These are phyloP conservation scores for Dipodomys spectabilis DNA, from an alignment of 2,113 vertebrate species.

Conservation along the genomic window DNA sequence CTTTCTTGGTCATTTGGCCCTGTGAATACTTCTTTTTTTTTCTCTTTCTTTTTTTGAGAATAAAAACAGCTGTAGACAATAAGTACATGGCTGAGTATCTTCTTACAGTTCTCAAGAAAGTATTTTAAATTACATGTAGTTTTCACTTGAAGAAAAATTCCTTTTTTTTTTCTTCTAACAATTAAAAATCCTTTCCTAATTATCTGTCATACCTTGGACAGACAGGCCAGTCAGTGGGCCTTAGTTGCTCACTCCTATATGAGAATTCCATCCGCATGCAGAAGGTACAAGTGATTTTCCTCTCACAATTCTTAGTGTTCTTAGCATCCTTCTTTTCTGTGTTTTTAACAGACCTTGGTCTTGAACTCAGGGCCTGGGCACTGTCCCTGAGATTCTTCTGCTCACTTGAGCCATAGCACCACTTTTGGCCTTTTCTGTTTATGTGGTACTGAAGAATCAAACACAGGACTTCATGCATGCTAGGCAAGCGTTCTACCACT, in stretches of 20 bases:
- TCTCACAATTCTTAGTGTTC: too few relatives aligned
- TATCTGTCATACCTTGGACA: neutral
- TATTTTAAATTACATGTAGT: neutral
- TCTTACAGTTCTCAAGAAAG: too few relatives aligned
- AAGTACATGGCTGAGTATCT: neutral
- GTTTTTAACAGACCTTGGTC: neutral
- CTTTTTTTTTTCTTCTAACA: neutral
- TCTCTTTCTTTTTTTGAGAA: neutral
- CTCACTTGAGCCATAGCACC: too few relatives aligned
- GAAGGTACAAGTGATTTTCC: neutral
- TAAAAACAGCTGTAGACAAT: neutral
- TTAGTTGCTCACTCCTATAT: neutral
- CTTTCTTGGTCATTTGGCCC: too few relatives aligned
- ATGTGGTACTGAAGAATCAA: too few relatives aligned
- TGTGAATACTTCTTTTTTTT: too few relatives aligned
- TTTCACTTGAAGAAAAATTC: neutral
- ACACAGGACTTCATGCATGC: too few relatives aligned
- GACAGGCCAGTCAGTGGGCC: neutral
- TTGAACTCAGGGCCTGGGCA: too few relatives aligned
- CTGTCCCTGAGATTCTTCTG: too few relatives aligned
- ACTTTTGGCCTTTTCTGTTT: too few relatives aligned
- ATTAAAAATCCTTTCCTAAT: neutral
- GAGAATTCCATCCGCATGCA: neutral
- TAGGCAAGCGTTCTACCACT: too few relatives aligned
- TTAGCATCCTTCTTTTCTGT: neutral